Conservation (phyloP, 2,888 invertebrate species). For the Drosophila peninsularis region DNA sequence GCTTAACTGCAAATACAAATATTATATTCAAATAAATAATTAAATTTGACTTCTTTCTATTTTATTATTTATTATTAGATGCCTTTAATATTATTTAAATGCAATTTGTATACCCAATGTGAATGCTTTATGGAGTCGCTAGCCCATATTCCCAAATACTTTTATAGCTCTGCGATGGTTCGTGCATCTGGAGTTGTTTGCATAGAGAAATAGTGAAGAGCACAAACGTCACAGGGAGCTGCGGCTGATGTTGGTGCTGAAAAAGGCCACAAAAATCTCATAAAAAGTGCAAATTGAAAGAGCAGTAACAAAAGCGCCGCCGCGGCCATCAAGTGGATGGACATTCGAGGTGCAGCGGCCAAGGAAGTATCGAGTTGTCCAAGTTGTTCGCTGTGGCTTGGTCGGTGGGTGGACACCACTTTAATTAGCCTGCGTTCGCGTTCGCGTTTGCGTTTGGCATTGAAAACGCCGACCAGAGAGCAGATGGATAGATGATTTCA, state of each 20-base stretch:
- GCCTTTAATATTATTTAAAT: background rate
- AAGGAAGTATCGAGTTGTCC: constrained; percentile 34
- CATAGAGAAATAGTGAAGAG: background rate
- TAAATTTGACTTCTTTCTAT: background rate
- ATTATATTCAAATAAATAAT: background rate
- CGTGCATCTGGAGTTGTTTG: background rate
- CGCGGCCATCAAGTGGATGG: constrained; percentile 30
- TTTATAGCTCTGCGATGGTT: background rate
- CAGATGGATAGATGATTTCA: constrained; percentile 36
- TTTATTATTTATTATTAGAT: background rate
- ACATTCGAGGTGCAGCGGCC: constrained; percentile 4
- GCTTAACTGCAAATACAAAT: background rate
- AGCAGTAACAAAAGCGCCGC: constrained; percentile 63
- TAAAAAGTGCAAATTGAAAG: constrained; percentile 70
- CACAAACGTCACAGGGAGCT: constrained; percentile 5
- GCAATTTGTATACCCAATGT: too few relatives aligned
- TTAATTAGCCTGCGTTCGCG: constrained; percentile 69
- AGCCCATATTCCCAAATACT: background rate
- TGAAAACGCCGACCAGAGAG: constrained; percentile 65
- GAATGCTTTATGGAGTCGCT: background rate
- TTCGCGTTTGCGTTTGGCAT: constrained; percentile 57
- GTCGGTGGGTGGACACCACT: constrained; percentile 79
- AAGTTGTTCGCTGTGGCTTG: constrained; percentile 32
- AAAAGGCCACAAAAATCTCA: constrained; percentile 65
- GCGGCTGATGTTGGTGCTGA: constrained; percentile 32